Evolutionary conservation across 2,113 vertebrate genomes (phyloP).

Genomic region (Lucifuga dentata): DNA sequence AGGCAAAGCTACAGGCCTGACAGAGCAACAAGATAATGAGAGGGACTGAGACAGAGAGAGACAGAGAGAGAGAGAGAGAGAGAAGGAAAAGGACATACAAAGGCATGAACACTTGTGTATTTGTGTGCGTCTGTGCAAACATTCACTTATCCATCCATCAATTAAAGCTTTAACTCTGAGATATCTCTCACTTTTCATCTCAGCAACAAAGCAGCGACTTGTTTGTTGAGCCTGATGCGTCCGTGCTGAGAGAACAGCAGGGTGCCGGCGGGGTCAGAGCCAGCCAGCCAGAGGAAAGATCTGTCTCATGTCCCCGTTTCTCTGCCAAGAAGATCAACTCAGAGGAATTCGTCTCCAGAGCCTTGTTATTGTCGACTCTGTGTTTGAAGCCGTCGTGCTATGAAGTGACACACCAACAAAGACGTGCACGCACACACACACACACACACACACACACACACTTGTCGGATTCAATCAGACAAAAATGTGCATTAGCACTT

Average conservation of each 20-base stretch:
- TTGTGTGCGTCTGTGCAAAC: slow-evolving; percentile 20
- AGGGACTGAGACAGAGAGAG: slow-evolving; percentile 24
- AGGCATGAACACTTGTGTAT: slow-evolving; percentile 2
- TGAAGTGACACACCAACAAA: slow-evolving; percentile 51
- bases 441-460: background rate
- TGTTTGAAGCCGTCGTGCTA: slow-evolving; percentile 48
- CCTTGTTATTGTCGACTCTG: slow-evolving; percentile 65
- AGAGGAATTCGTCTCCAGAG: slow-evolving; percentile 66
- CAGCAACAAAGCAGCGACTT: slow-evolving; percentile 46
- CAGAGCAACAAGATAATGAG: slow-evolving; percentile 68
- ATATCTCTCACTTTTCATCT: slow-evolving; percentile 43
- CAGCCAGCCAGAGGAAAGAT: slow-evolving; percentile 33
- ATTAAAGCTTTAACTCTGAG: slow-evolving; percentile 38
- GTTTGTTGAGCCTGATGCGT: slow-evolving; percentile 56
- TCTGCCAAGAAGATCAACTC: slow-evolving; percentile 60
- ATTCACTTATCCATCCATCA: slow-evolving; percentile 44
- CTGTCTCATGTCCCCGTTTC: slow-evolving; percentile 56
- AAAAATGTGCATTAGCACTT: slow-evolving; percentile 1
- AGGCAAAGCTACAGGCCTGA: slow-evolving; percentile 59
- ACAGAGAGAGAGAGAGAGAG: slow-evolving; percentile 9
- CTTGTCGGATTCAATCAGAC: slow-evolving; percentile 11
- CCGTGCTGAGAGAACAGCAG: slow-evolving; percentile 22
- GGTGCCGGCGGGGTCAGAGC: slow-evolving; percentile 53
- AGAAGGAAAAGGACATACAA: slow-evolving; percentile 25
- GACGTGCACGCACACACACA: background rate